Conservation (phyloP, 1,140 invertebrate species). For the Notospermus geniculatus region DNA sequence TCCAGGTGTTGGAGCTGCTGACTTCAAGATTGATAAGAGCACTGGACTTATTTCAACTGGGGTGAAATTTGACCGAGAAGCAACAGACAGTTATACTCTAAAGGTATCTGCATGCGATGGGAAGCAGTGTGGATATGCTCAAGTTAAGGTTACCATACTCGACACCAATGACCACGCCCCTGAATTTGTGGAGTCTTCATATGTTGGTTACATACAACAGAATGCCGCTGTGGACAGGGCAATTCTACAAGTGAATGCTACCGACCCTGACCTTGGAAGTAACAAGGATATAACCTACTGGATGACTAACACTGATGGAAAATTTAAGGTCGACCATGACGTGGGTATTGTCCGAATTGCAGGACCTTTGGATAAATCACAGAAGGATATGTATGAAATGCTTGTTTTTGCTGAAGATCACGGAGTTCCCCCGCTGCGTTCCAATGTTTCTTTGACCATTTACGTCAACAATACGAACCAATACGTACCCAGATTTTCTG, state of each 20-base stretch:
- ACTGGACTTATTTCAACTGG: not conserved
- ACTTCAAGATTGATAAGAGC: not conserved
- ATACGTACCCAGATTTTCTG: not conserved
- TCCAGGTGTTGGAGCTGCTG: no score
- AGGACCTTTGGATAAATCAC: not conserved
- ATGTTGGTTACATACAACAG: slow-evolving; percentile 84
- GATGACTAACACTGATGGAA: slow-evolving; percentile 26
- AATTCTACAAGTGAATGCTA: slow-evolving; percentile 45
- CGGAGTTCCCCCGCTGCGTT: not conserved
- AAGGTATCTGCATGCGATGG: not conserved
- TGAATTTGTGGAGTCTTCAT: slow-evolving; percentile 63
- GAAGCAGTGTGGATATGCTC: not conserved
- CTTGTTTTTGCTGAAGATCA: not conserved
- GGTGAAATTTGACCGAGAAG: not conserved
- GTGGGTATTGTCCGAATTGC: not conserved
- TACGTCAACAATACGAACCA: slow-evolving; percentile 5
- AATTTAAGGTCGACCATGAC: slow-evolving; percentile 45
- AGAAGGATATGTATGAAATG: not conserved
- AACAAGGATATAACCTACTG: slow-evolving; percentile 40
- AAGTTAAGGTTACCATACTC: slow-evolving; percentile 71
- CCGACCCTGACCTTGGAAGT: slow-evolving; percentile 44
- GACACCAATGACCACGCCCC: slow-evolving; percentile 89
- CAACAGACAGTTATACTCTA: not conserved
- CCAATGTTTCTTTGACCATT: not conserved
- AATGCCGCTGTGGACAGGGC: slow-evolving; percentile 79